Percentiles rank a stretch among this genome's conserved stretches.
Conservation (phyloP, 2,888 invertebrate genomes). For the Tridacna gigas region DNA sequence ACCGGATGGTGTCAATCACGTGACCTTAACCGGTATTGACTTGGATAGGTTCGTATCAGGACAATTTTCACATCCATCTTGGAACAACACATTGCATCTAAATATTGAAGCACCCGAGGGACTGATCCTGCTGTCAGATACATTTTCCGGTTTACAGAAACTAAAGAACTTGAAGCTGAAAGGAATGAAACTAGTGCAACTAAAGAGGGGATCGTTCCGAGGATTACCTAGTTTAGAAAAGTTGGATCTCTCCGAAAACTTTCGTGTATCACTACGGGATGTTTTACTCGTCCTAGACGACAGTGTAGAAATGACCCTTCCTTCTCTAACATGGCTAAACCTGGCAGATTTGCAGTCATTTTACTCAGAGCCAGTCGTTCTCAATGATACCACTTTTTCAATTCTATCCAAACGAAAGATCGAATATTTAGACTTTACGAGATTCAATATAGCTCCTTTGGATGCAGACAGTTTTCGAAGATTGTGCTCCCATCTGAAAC, state of each 20-base stretch:
- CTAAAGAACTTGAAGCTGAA: constrained; percentile 13
- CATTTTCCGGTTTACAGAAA: not conserved
- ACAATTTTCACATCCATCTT: not conserved
- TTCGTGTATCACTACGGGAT: not conserved
- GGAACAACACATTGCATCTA: not conserved
- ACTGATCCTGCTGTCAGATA: not conserved
- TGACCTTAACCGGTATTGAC: constrained; percentile 5
- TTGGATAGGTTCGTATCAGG: not conserved
- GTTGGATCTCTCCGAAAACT: constrained; percentile 25
- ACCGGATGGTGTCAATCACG: constrained; percentile 3
- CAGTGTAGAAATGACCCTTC: not conserved
- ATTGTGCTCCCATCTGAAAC: not conserved
- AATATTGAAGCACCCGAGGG: constrained; percentile 4
- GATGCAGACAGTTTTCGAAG: constrained; percentile 3
- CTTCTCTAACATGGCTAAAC: constrained; percentile 1
- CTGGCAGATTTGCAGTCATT: constrained; percentile 13
- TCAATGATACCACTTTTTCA: not conserved
- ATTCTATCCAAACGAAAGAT: constrained; percentile 10
- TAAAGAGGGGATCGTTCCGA: not conserved
- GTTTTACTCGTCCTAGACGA: not conserved
- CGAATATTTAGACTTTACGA: constrained; percentile 28
- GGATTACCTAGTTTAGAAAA: not conserved
- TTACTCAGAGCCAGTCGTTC: not conserved
- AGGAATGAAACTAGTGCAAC: not conserved
- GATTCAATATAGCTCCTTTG: not conserved